phyloP scores from a whole-genome alignment of 2,888 invertebrate species.

The Mechanitis mazaeus region DNA sequence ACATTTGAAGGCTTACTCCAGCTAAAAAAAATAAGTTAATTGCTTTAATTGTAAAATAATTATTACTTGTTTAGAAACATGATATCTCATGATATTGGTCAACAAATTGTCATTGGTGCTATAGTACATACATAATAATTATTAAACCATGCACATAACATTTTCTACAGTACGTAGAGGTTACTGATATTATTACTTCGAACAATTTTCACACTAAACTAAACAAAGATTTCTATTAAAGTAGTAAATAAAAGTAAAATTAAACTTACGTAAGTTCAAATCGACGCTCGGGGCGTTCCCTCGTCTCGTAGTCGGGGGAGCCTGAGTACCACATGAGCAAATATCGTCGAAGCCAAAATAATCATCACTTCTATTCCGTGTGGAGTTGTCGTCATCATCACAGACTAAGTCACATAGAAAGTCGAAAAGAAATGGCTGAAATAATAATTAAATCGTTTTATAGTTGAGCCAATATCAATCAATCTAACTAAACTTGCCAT shows the following conservation, averaged over 20 bases:
- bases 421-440: constrained; percentile 49
- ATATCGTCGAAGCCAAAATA: constrained; percentile 33
- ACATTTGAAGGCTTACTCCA: constrained; percentile 42
- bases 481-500: too few species aligned
- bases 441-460: not conserved
- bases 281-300: constrained; percentile 26
- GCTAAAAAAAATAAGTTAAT: constrained; percentile 36
- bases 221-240: not conserved
- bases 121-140: too few species aligned
- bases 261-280: constrained; percentile 46
- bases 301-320: constrained; percentile 25
- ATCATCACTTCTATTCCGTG: constrained; percentile 33
- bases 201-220: too few species aligned
- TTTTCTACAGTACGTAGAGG: too few species aligned
- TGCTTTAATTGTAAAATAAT: too few species aligned
- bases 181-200: too few species aligned
- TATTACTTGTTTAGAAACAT: too few species aligned
- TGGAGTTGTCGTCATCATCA: constrained; percentile 42
- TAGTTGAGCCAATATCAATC: too few species aligned
- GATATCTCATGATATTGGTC: too few species aligned
- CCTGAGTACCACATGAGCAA: constrained; percentile 29
- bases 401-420: constrained; percentile 48
- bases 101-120: too few species aligned
- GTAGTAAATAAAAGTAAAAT: not conserved
- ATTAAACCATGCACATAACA: too few species aligned